Evolutionary conservation across 2,113 vertebrate species (phyloP).

Genomic region (Corythornis vintsioides): DNA sequence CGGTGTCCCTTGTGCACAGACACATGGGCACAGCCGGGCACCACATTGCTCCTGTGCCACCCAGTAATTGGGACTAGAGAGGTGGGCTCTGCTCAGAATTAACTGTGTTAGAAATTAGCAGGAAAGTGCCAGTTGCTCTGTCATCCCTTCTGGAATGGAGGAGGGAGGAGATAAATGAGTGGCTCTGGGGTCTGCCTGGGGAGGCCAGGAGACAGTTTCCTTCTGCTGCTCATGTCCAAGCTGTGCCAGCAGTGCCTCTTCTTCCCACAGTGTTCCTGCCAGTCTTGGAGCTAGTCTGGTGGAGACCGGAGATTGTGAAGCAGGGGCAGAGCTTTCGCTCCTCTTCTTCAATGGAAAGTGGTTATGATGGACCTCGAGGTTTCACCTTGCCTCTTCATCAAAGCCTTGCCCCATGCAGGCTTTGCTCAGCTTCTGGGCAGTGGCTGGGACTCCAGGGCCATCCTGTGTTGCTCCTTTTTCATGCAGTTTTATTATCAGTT

Average conservation of each 20-base stretch:
- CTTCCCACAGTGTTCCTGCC: background rate
- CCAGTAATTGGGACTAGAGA: background rate
- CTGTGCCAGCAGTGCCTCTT: background rate
- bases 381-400: background rate
- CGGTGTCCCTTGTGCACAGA: background rate
- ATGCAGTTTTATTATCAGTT: background rate
- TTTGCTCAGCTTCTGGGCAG: background rate
- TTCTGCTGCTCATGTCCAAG: fast-evolving
- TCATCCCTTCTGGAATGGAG: background rate
- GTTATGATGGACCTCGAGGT: background rate
- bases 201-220: background rate
- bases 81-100: background rate
- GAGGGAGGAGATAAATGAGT: background rate
- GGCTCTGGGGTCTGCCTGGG: background rate
- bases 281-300: background rate
- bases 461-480: background rate
- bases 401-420: fast-evolving
- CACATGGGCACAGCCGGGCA: background rate
- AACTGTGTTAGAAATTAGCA: background rate
- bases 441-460: background rate
- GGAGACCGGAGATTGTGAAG: background rate
- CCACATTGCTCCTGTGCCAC: fast-evolving
- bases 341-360: background rate
- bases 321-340: background rate
- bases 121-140: background rate